Percentiles rank a stretch among this genome's conserved stretches.
Evolutionary conservation across 1,140 invertebrate species (phyloP).

Genomic region (Drosophila bocqueti): DNA sequence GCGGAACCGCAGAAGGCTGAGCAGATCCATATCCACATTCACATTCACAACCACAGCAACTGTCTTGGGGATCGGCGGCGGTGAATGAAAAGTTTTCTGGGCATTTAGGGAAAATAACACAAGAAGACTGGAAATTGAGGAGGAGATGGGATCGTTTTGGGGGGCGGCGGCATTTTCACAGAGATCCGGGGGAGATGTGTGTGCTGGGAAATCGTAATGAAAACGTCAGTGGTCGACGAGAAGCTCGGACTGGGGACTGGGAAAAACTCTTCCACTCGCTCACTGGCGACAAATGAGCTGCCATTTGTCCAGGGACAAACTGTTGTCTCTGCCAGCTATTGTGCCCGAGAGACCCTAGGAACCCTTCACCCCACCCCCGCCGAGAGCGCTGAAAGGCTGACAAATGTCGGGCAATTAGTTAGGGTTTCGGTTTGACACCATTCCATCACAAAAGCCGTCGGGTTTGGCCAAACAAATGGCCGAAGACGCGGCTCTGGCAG

Average conservation of each 20-base stretch:
- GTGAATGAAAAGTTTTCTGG: conserved; percentile 68
- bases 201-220: conserved; percentile 47
- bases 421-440: conserved; percentile 60
- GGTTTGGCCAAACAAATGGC: conserved; percentile 62
- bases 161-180: conserved; percentile 66
- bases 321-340: conserved; percentile 56
- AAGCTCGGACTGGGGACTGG: conserved; percentile 9
- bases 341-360: conserved; percentile 15
- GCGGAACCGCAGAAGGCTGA: conserved; percentile 37
- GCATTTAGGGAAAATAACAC: conserved; percentile 63
- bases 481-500: conserved; percentile 57
- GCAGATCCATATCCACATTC: conserved; percentile 43
- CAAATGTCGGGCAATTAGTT: conserved; percentile 76
- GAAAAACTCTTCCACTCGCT: conserved; percentile 46
- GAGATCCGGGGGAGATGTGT: conserved; percentile 7
- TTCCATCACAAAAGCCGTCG: conserved; percentile 67
- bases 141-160: conserved; percentile 41
- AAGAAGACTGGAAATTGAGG: conserved; percentile 5
- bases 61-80: conserved; percentile 17
- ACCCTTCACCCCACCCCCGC: conserved; percentile 10
- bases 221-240: conserved; percentile 42
- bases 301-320: conserved; percentile 61
- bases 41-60: neutral
- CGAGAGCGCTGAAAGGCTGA: conserved; percentile 63
- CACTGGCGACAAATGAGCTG: conserved; percentile 48